These are phyloP conservation scores for Bilobella aurantiaca DNA, from an alignment of 1,140 invertebrate genomes.

Conservation along the genomic window DNA sequence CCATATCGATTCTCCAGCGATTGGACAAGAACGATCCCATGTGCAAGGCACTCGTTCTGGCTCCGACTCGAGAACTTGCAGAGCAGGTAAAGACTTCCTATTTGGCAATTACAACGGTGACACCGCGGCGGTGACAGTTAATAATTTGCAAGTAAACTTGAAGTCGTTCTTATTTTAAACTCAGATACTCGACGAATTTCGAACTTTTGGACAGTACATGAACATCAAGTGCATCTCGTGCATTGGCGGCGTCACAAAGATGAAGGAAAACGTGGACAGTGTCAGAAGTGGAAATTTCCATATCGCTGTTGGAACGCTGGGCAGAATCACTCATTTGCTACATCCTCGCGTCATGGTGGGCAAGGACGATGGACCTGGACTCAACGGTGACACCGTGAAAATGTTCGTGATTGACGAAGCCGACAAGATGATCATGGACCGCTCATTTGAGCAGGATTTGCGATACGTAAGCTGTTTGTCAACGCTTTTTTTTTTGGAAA, in stretches of 20 bases:
- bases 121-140: too few species aligned
- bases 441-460: neutral
- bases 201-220: neutral
- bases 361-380: neutral
- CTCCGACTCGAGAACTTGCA: slow-evolving; percentile 87
- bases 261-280: neutral
- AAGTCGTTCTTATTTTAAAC: neutral
- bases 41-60: slow-evolving; percentile 61
- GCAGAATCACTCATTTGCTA: neutral
- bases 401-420: slow-evolving; percentile 20
- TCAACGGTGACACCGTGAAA: neutral
- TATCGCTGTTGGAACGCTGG: slow-evolving; percentile 6
- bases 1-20: slow-evolving; percentile 8
- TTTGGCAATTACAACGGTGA: too few species aligned
- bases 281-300: neutral
- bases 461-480: neutral
- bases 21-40: neutral
- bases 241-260: neutral
- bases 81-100: slow-evolving; percentile 91
- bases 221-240: neutral
- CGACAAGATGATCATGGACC: slow-evolving; percentile 14
- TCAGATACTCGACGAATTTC: neutral
- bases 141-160: neutral
- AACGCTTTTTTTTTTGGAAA: too few species aligned
- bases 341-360: too few species aligned